A percentile compares a stretch with the other conserved stretches of the same genome.
phyloP scores from a whole-genome alignment of 1,140 invertebrate genomes.

The Acromyrmex heyeri region DNA sequence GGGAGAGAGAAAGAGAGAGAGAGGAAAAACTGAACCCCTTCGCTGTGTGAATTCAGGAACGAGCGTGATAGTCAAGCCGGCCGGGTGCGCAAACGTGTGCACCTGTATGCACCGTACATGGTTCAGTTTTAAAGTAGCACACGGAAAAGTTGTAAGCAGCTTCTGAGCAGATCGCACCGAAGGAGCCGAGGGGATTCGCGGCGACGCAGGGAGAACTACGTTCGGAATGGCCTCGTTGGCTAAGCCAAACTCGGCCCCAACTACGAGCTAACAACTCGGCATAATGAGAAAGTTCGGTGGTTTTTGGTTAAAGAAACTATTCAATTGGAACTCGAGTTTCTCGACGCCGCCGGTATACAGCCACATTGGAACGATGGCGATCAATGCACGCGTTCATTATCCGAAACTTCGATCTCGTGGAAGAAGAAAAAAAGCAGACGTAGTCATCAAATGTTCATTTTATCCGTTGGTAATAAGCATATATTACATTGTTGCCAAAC shows the following conservation, averaged over 20 bases:
- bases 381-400: constrained; percentile 60
- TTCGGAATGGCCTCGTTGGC: constrained; percentile 69
- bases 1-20: background rate
- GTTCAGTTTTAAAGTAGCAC: constrained; percentile 74
- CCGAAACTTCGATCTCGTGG: constrained; percentile 37
- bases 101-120: constrained; percentile 27
- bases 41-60: background rate
- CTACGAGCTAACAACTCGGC: constrained; percentile 75
- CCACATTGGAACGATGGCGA: constrained; percentile 40
- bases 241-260: constrained; percentile 74
- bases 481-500: background rate
- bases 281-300: constrained; percentile 77
- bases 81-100: background rate
- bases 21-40: background rate
- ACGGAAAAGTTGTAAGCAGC: constrained; percentile 78
- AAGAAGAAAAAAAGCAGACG: background rate
- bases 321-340: constrained; percentile 72
- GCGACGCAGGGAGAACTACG: constrained; percentile 12
- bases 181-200: constrained; percentile 39
- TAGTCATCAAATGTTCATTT: constrained; percentile 34
- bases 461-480: background rate
- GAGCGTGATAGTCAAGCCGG: constrained; percentile 2
- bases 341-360: constrained; percentile 47
- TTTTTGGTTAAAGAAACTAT: constrained; percentile 77
- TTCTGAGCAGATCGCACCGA: constrained; percentile 66